Evolutionary conservation across 1,140 invertebrate genomes (phyloP), one percentile per base, ranked within the genome.

Genomic region (Rhyzopertha dominica): DNA sequence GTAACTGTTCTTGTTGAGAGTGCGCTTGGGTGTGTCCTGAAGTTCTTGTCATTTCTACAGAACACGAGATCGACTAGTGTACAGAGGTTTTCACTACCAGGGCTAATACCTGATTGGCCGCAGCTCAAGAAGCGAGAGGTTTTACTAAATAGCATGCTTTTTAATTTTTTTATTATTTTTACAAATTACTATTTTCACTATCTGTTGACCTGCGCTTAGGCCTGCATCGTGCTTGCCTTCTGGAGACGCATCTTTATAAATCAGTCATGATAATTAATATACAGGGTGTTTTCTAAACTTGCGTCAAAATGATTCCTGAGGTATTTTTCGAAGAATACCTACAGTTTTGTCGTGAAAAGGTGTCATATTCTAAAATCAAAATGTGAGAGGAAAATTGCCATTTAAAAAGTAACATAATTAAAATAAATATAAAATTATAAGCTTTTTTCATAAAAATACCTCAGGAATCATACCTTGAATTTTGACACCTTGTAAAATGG

Each of bases 91-190:
- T 52, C 44, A 17, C 49, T 57, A 29, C 44, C 49, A 8, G 47
- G 44, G 34, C 17, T 18, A 12, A 49, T 58, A 22, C 51, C 52
- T 5, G 51, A 54, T 46, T 58, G 56, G 56, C 56, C 56, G 29
- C 31, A 40, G 41, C 53, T 58, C 26, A 58, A 50, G 43, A 51
- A 47, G 50, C 49, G 48, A 48, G 49, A 59, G 58, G 58, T 59
- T 56, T 52, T 17, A 32, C 26, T 38, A 10, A 41, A 12, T 25
- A 26, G 36, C 41, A 43, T 47, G 38, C 25, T 25, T 29, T 28
- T 42, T 47, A 12, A 22, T 28, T 48, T 19, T 35, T 43, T 25
- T 31, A 18, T 8, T 31, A 25, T 29, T 13, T 5, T n/a, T 9
- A 12, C 25, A 26, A 26, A 26, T 29, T 29, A 29, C n/a, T 29